These are phyloP conservation scores for Syritta pipiens DNA, from an alignment of 2,888 invertebrate genomes.

Conservation along the genomic window DNA sequence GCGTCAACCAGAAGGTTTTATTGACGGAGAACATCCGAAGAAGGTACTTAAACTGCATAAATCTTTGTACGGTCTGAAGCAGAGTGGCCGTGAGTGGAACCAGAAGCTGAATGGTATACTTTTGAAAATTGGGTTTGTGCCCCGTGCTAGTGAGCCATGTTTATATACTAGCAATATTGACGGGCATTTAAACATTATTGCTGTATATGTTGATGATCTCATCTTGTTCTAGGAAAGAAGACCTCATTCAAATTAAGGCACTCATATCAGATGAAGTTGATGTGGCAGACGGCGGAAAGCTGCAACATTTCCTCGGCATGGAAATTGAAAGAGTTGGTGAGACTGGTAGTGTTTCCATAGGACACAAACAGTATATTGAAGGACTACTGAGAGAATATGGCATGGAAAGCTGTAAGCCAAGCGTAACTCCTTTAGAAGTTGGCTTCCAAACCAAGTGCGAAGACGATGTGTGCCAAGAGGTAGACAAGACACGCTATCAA, in stretches of 20 bases:
- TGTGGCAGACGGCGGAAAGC: conserved; percentile 18
- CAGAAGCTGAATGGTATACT: conserved; percentile 22
- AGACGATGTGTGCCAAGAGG: conserved; percentile 9
- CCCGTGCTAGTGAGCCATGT: too few species aligned
- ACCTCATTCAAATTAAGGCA: conserved; percentile 21
- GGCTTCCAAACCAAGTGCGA: conserved; percentile 36
- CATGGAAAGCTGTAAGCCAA: conserved; percentile 1
- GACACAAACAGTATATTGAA: conserved; percentile 7
- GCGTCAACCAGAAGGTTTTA: conserved; percentile 62
- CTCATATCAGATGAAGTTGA: too few species aligned
- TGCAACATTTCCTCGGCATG: conserved; percentile 28
- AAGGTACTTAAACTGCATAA: conserved; percentile 66
- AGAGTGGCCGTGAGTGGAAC: conserved; percentile 45
- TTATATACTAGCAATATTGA: too few species aligned
- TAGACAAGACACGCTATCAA: conserved; percentile 40
- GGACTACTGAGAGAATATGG: not conserved
- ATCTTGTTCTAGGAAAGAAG: conserved; percentile 43
- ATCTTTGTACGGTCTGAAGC: conserved; percentile 70
- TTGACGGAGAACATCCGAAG: conserved; percentile 28
- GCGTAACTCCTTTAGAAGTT: conserved; percentile 42
- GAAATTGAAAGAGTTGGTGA: not conserved
- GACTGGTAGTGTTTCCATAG: conserved; percentile 7
- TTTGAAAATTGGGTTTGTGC: too few species aligned
- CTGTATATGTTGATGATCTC: conserved; percentile 68
- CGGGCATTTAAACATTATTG: too few species aligned